phyloP scores from a whole-genome alignment of 1,140 invertebrate species.

The Drosophila baimaii region DNA sequence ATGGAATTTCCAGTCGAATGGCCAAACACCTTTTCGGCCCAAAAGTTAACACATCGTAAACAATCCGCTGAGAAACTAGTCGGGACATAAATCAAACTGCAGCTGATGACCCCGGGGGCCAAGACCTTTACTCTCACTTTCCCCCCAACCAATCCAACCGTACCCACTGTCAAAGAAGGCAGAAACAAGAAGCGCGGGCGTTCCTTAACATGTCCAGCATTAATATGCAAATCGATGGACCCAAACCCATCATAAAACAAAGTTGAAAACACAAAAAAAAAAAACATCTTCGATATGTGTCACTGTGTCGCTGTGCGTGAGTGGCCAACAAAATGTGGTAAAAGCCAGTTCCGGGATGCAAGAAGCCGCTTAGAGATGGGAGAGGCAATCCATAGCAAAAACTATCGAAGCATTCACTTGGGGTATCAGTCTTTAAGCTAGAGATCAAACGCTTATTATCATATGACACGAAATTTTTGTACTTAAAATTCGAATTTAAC shows the following conservation, averaged over 20 bases:
- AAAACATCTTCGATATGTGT: constrained; percentile 68
- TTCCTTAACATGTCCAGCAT: constrained; percentile 70
- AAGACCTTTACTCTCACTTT: constrained; percentile 77
- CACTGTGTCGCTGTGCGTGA: constrained; percentile 74
- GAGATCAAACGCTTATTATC: too few relatives aligned
- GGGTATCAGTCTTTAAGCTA: background rate
- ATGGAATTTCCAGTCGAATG: constrained; percentile 62
- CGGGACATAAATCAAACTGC: constrained; percentile 64
- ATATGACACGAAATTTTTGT: too few relatives aligned
- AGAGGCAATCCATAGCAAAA: background rate
- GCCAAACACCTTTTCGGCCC: constrained; percentile 63
- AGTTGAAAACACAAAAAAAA: constrained; percentile 49
- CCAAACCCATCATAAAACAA: constrained; percentile 62
- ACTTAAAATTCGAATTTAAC: too few relatives aligned
- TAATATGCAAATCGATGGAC: constrained; percentile 74
- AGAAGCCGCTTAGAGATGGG: constrained; percentile 27
- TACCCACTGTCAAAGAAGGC: constrained; percentile 30
- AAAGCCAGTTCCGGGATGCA: constrained; percentile 45
- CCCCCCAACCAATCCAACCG: background rate
- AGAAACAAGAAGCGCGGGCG: constrained; percentile 73
- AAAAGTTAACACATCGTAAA: constrained; percentile 71
- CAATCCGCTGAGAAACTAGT: constrained; percentile 32
- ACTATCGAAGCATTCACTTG: background rate
- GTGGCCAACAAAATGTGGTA: constrained; percentile 42
- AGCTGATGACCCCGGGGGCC: constrained; percentile 38